Conservation (phyloP, 2,113 vertebrate species). For the Gobius niger region DNA sequence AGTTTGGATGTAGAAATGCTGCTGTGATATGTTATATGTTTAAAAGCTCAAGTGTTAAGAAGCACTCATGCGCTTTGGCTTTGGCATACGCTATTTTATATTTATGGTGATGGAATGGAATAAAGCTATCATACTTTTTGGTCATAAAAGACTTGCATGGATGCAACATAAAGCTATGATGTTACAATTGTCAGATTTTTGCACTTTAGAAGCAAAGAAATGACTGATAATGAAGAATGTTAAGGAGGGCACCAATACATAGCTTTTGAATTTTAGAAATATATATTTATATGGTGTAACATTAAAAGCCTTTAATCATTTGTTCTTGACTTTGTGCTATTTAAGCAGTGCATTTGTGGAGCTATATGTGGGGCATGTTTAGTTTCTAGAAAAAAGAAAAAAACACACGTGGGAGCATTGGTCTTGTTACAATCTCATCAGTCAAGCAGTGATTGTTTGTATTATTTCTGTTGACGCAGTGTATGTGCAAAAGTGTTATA, state of each 20-base stretch:
- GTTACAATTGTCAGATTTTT: constrained; percentile 1
- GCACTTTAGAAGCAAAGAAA: neutral
- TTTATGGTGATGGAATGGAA: neutral
- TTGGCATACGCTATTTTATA: constrained; percentile 5
- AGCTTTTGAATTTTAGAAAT: neutral
- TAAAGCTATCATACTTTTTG: neutral
- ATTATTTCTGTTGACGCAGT: neutral
- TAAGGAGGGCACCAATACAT: neutral
- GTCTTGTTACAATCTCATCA: neutral
- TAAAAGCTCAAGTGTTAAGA: constrained; percentile 2
- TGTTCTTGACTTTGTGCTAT: neutral
- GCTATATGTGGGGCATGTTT: neutral
- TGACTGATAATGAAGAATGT: constrained; percentile 8
- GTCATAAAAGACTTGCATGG: neutral
- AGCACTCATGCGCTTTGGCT: constrained; percentile 4
- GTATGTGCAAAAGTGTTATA: constrained; percentile 1
- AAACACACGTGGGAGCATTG: neutral
- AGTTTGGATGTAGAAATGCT: neutral
- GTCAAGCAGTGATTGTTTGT: neutral
- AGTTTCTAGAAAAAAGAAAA: neutral
- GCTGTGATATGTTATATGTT: constrained; percentile 2
- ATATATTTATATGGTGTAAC: neutral
- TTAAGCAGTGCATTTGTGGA: neutral
- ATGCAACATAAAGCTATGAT: constrained; percentile 4
- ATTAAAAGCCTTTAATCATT: neutral